Evolutionary conservation across 1,140 invertebrate genomes (phyloP), one percentile per base, ranked within the genome.

Genomic region (Berghia stephanieae): DNA sequence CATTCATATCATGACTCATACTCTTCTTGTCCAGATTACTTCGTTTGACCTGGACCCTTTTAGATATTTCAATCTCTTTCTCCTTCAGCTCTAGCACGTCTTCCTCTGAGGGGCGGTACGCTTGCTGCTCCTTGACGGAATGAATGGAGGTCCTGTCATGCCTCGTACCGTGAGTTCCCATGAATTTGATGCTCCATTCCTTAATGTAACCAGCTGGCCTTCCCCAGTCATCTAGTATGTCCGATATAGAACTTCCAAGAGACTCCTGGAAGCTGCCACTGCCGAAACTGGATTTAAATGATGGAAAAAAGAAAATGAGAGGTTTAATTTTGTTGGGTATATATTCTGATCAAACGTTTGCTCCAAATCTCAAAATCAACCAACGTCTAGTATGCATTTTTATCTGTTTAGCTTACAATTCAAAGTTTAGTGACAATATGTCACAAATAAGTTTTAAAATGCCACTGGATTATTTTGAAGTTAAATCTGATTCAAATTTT

Each of bases 181-280:
- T 76, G 3, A 80, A 49, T 6, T 67, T 70, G 34, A 80, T 40
- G n/a, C 34, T 72, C 79, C 79, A 80, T n/a, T 76, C 67, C 4
- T 31, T 27, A 1, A 80, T 34, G 16, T 70, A 60, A 2, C 79
- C 79, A 8, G n/a, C n/a, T n/a, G n/a, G n/a, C n/a, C n/a, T n/a
- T n/a, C n/a, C n/a, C n/a, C n/a, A n/a, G n/a, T n/a, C n/a, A n/a
- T n/a, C n/a, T n/a, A n/a, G n/a, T n/a, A n/a, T n/a, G n/a, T n/a
- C n/a, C n/a, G n/a, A n/a, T n/a, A n/a, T n/a, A n/a, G n/a, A n/a
- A n/a, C n/a, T n/a, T n/a, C n/a, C n/a, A n/a, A n/a, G n/a, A n/a
- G n/a, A n/a, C n/a, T n/a, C n/a, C n/a, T n/a, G n/a, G n/a, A n/a
- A n/a, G n/a, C n/a, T n/a, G n/a, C n/a, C n/a, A n/a, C n/a, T n/a